Conservation (phyloP, 2,113 vertebrate genomes). For the Pavo muticus region DNA sequence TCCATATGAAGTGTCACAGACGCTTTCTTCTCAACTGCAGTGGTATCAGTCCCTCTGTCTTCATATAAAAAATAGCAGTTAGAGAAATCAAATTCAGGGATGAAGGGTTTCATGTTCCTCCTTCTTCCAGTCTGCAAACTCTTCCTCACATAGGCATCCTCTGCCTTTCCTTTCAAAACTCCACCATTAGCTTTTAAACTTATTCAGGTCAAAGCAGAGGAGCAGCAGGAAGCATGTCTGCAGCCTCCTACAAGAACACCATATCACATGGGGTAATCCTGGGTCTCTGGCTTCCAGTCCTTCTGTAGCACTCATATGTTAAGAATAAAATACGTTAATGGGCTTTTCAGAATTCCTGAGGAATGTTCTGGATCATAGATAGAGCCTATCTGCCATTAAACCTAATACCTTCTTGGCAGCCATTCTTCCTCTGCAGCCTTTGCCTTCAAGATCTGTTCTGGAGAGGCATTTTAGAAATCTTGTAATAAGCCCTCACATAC, state of each 20-base stretch:
- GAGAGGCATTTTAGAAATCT: not conserved
- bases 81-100: not conserved
- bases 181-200: not conserved
- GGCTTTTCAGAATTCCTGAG: slow-evolving; percentile 40
- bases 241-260: not conserved
- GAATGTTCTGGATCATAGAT: not conserved
- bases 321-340: slow-evolving; percentile 40
- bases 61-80: not conserved
- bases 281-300: slow-evolving; percentile 14
- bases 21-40: not conserved
- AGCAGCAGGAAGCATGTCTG: not conserved
- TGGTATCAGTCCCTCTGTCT: not conserved
- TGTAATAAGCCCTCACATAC: not conserved
- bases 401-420: not conserved
- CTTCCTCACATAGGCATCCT: not conserved
- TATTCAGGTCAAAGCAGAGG: not conserved
- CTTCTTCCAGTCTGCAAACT: not conserved
- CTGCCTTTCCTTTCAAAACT: not conserved
- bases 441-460: not conserved
- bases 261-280: not conserved
- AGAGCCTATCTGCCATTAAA: not conserved
- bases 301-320: slow-evolving; percentile 4
- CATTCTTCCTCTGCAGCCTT: not conserved
- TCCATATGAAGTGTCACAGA: not conserved
- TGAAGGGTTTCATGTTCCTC: not conserved